These are phyloP conservation scores for Tryphoninae sp. DNA, from an alignment of 2,888 invertebrate genomes.

Conservation along the genomic window DNA sequence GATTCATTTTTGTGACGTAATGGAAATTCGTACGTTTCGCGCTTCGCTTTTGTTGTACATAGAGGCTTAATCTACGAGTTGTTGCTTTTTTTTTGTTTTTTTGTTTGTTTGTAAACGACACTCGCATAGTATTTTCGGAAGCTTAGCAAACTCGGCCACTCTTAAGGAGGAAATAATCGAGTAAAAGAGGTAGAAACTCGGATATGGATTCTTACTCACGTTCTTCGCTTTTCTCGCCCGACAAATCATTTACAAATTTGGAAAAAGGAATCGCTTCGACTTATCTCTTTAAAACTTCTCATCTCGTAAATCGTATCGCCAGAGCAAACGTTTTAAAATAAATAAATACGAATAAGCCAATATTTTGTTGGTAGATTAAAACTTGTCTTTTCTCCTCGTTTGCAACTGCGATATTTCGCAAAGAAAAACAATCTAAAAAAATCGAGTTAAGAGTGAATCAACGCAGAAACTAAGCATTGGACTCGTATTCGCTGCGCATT, in stretches of 20 bases:
- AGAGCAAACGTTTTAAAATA: slow-evolving; percentile 43
- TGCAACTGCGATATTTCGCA: slow-evolving; percentile 11
- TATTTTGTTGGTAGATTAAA: slow-evolving; percentile 50
- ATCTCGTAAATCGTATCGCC: slow-evolving; percentile 44
- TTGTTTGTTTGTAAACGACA: slow-evolving; percentile 6
- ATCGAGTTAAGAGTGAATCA: slow-evolving; percentile 16
- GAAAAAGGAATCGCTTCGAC: slow-evolving; percentile 1
- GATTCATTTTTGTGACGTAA: slow-evolving; percentile 56
- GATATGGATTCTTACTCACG: neutral
- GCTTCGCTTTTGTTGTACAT: slow-evolving; percentile 58
- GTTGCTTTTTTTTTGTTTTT: slow-evolving; percentile 41
- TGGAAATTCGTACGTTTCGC: slow-evolving; percentile 52
- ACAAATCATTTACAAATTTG: neutral
- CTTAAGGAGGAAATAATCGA: neutral
- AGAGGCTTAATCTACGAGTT: slow-evolving; percentile 54
- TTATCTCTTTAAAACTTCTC: slow-evolving; percentile 13
- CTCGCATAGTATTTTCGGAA: no score
- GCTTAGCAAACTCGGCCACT: neutral
- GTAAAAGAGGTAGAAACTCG: neutral
- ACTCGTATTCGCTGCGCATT: slow-evolving; percentile 11
- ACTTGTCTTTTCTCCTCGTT: slow-evolving; percentile 33
- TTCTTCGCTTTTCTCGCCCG: neutral
- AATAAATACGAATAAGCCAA: slow-evolving; percentile 48
- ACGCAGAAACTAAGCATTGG: slow-evolving; percentile 6
- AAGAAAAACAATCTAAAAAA: slow-evolving; percentile 27